These are phyloP conservation scores for Monarcha castaneiventris DNA, from an alignment of 2,113 vertebrate genomes.

Conservation along the genomic window DNA sequence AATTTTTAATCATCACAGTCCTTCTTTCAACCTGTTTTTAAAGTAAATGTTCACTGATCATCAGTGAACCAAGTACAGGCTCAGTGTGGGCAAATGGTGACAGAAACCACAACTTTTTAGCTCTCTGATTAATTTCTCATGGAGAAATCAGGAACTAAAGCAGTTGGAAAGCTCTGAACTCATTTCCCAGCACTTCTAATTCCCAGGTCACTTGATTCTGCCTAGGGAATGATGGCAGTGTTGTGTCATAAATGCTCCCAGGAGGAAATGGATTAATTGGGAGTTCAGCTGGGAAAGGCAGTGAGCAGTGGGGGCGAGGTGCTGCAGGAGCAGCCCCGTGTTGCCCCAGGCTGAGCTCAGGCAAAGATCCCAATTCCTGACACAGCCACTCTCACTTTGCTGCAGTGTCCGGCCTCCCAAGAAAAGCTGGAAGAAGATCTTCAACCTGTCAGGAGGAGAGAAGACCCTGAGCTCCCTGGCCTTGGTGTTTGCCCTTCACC, in stretches of 20 bases:
- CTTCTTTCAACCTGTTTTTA: neutral
- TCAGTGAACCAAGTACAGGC: neutral
- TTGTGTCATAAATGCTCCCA: neutral
- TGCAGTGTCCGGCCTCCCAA: constrained; percentile 93
- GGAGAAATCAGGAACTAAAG: neutral
- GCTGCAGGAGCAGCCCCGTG: neutral
- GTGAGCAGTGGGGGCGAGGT: neutral
- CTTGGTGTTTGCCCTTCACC: constrained; percentile 95
- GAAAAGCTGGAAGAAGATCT: constrained; percentile 99
- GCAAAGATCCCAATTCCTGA: neutral
- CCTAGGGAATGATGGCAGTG: accelerated
- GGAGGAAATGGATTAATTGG: accelerated
- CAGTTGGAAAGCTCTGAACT: neutral
- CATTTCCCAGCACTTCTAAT: neutral
- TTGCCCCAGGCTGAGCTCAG: neutral
- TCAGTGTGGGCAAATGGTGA: neutral
- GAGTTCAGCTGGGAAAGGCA: neutral
- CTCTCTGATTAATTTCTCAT: neutral
- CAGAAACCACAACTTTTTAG: neutral
- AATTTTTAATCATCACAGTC: neutral
- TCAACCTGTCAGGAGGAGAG: constrained; percentile 95
- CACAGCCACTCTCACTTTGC: neutral
- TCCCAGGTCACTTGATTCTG: neutral
- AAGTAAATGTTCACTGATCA: neutral
- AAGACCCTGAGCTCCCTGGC: constrained; percentile 97